Evolutionary conservation across 2,888 invertebrate species (phyloP), one percentile per base, ranked within the genome.

Genomic region (Acanthacorydalis orientalis): DNA sequence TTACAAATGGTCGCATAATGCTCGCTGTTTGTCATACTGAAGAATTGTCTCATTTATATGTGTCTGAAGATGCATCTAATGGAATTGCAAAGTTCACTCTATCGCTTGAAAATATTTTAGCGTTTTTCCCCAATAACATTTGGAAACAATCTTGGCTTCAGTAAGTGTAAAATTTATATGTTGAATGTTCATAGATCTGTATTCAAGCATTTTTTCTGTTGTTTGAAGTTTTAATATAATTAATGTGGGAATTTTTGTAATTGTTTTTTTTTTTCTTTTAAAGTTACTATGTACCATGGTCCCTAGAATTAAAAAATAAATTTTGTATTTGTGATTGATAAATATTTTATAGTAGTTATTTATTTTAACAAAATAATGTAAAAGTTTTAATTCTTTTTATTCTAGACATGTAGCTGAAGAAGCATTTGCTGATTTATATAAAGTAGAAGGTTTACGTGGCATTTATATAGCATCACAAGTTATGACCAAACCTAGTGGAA

Each of bases 391-490:
- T 2, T 35, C n/a, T 11, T 3, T 3, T 2, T 35, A 12, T 68
- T 69, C 7, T 61, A 88, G 88, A 57, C 82, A 82, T 52, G 77
- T 83, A 7, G 75, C 81, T 0, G 83, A 85, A 52, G 84, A 87
- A 53, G 72, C 85, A 0, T 91, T 92, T 68, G 84, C 86, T 2
- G 92, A 92, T 60, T 66, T 92, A 1, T 88, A 91, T 64, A 83
- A 83, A 58, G 86, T 93, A 0, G 83, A 86, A 62, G 91, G 91
- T 1, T 67, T 92, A 44, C 73, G 80, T 41, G 92, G 92, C 1
- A 84, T 92, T 54, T 92, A 89, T 68, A 88, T 93, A 52, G 91
- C 88, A 1, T 89, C 89, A 0, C 80, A 81, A 59, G 75, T 90
- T 1, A 68, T 70, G 31, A 64, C 69, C 1, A 75, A 74, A 56